phyloP scores from a whole-genome alignment of 2,888 invertebrate genomes.

The Chaetogeoica ovagalla region DNA sequence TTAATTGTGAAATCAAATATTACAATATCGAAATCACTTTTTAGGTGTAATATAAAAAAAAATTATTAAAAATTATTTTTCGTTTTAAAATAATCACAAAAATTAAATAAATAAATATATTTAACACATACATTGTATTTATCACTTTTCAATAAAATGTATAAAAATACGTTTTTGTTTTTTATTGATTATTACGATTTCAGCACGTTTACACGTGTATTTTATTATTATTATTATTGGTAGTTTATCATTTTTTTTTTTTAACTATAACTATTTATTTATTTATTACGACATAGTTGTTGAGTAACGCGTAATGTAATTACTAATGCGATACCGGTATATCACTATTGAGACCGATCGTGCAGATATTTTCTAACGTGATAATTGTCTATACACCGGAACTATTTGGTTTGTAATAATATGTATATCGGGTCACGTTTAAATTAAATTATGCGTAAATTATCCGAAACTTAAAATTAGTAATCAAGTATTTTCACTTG shows the following conservation, averaged over 20 bases:
- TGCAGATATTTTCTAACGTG: constrained; percentile 24
- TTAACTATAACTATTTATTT: neutral
- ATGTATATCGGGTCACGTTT: constrained; percentile 37
- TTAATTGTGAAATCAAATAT: no score
- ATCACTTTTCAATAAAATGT: no score
- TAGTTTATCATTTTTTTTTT: neutral
- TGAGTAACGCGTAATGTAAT: constrained; percentile 19
- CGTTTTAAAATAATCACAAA: no score
- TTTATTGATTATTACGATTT: no score
- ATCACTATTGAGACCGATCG: constrained; percentile 37
- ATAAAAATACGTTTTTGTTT: no score
- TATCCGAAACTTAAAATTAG: constrained; percentile 41
- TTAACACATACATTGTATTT: no score
- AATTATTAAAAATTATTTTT: no score
- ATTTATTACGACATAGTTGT: constrained; percentile 15
- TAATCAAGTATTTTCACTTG: neutral
- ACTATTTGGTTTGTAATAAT: constrained; percentile 21
- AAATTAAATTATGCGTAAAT: constrained; percentile 41
- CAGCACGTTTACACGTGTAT: no score
- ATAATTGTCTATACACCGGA: constrained; percentile 36
- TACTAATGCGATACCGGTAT: constrained; percentile 19
- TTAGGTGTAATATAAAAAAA: no score
- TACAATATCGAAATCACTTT: no score
- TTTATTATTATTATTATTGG: neutral
- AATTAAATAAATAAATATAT: no score